A percentile compares a stretch with the other conserved stretches of the same genome.
Evolutionary conservation across 2,797 vertebrate species (phyloP).

Genomic region (Pseudomugil tenellus): DNA sequence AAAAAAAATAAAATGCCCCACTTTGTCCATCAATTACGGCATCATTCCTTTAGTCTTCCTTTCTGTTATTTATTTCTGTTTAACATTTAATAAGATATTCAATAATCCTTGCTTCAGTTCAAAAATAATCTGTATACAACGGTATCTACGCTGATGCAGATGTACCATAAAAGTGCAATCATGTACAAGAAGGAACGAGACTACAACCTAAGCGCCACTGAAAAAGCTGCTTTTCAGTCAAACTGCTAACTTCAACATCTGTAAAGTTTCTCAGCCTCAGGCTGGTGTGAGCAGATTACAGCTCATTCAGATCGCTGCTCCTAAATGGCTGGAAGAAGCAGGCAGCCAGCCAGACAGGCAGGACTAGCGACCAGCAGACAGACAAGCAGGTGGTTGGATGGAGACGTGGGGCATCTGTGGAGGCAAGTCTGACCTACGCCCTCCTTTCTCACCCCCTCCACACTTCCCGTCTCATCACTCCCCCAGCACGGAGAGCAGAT

Average conservation of each 20-base stretch:
- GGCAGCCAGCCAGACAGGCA: conserved; percentile 35
- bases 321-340: conserved; percentile 24
- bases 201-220: not conserved
- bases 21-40: not conserved
- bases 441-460: conserved; percentile 15
- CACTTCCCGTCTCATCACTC: conserved; percentile 25
- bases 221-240: not conserved
- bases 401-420: conserved; percentile 37
- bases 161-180: no score
- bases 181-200: no score
- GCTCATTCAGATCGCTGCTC: not conserved
- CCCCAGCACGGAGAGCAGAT: conserved; percentile 68
- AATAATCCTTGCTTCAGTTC: conserved; percentile 6
- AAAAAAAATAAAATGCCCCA: not conserved
- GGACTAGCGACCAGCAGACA: conserved; percentile 40
- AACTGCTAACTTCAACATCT: no score
- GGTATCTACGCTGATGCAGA: no score
- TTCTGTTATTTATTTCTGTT: no score
- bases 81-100: no score
- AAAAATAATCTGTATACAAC: no score
- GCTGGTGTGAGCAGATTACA: not conserved
- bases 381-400: conserved; percentile 52
- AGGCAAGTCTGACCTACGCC: conserved; percentile 45
- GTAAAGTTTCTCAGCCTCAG: not conserved
- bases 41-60: no score